Evolutionary conservation across 1,140 invertebrate genomes (phyloP).

Genomic region (Notospermus geniculatus): DNA sequence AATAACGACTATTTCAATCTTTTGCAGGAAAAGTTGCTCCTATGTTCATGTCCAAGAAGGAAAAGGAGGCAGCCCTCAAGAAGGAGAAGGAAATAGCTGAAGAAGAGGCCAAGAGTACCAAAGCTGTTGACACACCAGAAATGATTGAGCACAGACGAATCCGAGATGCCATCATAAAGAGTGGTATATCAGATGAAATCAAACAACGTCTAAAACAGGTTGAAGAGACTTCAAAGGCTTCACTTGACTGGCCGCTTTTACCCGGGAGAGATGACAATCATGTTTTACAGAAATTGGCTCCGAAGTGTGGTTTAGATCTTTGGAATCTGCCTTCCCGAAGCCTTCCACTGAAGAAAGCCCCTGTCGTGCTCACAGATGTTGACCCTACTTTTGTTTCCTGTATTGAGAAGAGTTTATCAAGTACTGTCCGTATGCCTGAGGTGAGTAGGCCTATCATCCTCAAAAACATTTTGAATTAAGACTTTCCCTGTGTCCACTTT

Average conservation of each 20-base stretch:
- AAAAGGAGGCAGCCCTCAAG: background rate
- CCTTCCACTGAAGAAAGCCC: too few species aligned
- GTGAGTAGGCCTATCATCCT: too few species aligned
- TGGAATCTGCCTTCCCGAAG: constrained; percentile 15
- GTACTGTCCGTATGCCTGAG: too few species aligned
- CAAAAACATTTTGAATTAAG: too few species aligned
- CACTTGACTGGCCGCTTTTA: constrained; percentile 29
- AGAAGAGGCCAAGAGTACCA: constrained; percentile 16
- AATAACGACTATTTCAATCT: too few species aligned
- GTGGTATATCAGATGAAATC: constrained; percentile 40
- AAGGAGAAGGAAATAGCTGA: background rate
- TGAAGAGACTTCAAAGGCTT: background rate
- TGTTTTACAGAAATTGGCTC: constrained; percentile 30
- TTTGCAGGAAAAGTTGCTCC: constrained; percentile 30
- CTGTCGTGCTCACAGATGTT: too few species aligned
- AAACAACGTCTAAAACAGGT: constrained; percentile 22
- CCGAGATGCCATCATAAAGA: constrained; percentile 36
- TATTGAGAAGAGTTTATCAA: too few species aligned
- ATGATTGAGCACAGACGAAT: constrained; percentile 25
- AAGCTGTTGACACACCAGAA: constrained; percentile 22
- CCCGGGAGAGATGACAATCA: constrained; percentile 28
- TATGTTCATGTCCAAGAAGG: constrained; percentile 30
- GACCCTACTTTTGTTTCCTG: too few species aligned
- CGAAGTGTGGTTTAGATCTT: constrained; percentile 7
- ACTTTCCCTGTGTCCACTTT: too few species aligned